These are phyloP conservation scores for Myocastor coypus DNA, from an alignment of 2,113 vertebrate genomes.

Conservation along the genomic window DNA sequence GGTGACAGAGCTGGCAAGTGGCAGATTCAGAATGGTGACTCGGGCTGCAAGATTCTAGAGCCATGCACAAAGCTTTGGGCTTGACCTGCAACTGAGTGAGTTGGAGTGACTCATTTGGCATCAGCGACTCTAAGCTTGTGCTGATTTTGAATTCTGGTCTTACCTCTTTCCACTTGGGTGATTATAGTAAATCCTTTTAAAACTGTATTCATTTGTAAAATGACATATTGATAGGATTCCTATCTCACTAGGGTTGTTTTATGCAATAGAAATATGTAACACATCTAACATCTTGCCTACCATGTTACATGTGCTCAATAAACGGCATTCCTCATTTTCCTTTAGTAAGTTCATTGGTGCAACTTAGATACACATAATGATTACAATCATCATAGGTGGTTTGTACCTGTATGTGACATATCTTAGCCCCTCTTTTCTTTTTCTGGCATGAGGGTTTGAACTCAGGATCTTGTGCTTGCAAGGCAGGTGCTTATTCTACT, in stretches of 20 bases:
- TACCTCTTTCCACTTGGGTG: background rate
- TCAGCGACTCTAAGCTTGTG: background rate
- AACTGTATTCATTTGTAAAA: conserved; percentile 26
- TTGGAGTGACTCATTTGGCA: background rate
- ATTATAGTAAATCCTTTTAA: background rate
- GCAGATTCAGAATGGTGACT: background rate
- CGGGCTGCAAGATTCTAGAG: background rate
- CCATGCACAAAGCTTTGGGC: background rate
- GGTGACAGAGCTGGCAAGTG: background rate
- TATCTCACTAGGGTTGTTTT: background rate
- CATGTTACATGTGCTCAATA: background rate
- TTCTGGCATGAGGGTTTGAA: too few species aligned
- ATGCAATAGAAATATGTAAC: conserved; percentile 33
- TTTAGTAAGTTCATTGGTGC: background rate
- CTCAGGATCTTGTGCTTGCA: too few species aligned
- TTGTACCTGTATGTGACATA: background rate
- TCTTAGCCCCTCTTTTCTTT: background rate
- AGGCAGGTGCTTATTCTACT: too few species aligned
- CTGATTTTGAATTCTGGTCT: conserved; percentile 39
- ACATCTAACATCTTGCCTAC: conserved; percentile 16
- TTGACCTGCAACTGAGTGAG: background rate
- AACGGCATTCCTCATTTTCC: background rate
- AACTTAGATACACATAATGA: background rate
- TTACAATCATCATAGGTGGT: background rate
- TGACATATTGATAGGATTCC: background rate